A percentile compares a stretch with the other conserved stretches of the same genome.
Conservation (phyloP, 2,113 vertebrate species). For the Rhizomys pruinosus region DNA sequence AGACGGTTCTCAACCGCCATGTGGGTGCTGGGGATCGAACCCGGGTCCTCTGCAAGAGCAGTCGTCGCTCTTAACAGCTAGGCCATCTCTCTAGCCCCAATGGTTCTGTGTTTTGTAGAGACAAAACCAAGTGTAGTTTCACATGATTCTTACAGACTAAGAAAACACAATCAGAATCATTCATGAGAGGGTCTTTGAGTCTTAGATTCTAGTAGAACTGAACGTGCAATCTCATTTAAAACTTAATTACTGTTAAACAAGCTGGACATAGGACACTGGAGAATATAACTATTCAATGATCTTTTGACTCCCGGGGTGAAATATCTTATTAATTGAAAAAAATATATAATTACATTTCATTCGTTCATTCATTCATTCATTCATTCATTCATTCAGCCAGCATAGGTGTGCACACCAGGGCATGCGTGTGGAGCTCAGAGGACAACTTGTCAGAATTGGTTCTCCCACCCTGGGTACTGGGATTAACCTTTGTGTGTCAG, state of each 20-base stretch:
- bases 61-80: too few relatives aligned
- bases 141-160: not conserved
- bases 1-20: too few relatives aligned
- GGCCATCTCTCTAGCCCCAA: too few relatives aligned
- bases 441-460: too few relatives aligned
- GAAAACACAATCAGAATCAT: not conserved
- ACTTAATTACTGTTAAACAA: not conserved
- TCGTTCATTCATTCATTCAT: not conserved
- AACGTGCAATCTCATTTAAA: not conserved
- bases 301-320: not conserved
- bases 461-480: too few relatives aligned
- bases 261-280: not conserved
- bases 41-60: too few relatives aligned
- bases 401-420: not conserved
- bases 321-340: not conserved
- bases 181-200: not conserved
- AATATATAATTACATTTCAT: not conserved
- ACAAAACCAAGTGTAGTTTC: not conserved
- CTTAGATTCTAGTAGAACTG: not conserved
- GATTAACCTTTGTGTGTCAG: too few relatives aligned
- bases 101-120: conserved; percentile 18
- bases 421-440: too few relatives aligned
- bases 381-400: not conserved
- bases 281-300: not conserved
- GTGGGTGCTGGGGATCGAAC: too few relatives aligned